phyloP scores from a whole-genome alignment of 2,113 vertebrate genomes.

The Plecturocebus donacophilus region DNA sequence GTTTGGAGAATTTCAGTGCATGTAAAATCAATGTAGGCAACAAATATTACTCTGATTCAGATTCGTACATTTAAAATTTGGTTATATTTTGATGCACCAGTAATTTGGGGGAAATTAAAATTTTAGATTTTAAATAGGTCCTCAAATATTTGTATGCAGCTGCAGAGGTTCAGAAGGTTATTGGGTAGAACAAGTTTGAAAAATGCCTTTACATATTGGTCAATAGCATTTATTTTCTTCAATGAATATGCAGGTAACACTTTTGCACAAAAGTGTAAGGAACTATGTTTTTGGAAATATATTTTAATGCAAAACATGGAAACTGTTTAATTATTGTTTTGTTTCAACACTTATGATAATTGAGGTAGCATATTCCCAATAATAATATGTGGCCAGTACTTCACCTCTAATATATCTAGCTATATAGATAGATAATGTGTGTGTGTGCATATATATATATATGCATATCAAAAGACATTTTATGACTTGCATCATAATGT shows the following conservation, averaged over 20 bases:
- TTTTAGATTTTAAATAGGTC: neutral
- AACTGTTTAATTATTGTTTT: slow-evolving; percentile 7
- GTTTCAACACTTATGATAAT: neutral
- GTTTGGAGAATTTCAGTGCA: slow-evolving; percentile 12
- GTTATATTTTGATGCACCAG: slow-evolving; percentile 30
- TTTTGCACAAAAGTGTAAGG: neutral
- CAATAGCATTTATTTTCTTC: slow-evolving; percentile 5
- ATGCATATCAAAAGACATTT: neutral
- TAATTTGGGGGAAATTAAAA: neutral
- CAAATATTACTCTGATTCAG: slow-evolving; percentile 59
- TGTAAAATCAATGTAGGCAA: slow-evolving; percentile 53
- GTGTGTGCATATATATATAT: no score
- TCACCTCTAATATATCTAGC: neutral
- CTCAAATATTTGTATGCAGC: neutral
- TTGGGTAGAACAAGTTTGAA: slow-evolving; percentile 12
- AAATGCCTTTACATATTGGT: neutral
- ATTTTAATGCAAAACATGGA: slow-evolving; percentile 42
- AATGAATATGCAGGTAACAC: slow-evolving; percentile 7
- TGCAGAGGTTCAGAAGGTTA: neutral
- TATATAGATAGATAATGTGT: neutral
- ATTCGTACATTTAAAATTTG: slow-evolving; percentile 18
- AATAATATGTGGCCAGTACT: slow-evolving; percentile 13
- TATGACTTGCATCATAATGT: slow-evolving; percentile 61
- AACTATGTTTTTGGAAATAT: slow-evolving; percentile 12
- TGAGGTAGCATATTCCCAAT: slow-evolving; percentile 1